Evolutionary conservation across 2,797 vertebrate species (phyloP).

Genomic region (Hippocampus kuda): DNA sequence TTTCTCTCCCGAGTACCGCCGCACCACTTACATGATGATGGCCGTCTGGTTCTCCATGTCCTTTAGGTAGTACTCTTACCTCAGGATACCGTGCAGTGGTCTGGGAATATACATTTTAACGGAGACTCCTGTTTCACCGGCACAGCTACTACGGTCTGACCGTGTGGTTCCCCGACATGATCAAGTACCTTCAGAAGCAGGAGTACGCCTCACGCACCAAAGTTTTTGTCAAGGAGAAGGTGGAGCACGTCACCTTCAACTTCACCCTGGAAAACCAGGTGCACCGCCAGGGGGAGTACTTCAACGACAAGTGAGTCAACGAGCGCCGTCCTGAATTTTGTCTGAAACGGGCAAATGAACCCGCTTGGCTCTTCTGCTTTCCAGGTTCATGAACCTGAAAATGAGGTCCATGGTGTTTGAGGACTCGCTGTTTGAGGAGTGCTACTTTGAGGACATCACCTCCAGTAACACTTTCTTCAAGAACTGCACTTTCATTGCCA

Average conservation of each 20-base stretch:
- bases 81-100: too few relatives aligned
- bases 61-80: slow-evolving; percentile 74
- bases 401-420: slow-evolving; percentile 93
- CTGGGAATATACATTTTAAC: not conserved
- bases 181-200: slow-evolving; percentile 88
- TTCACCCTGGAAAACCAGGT: slow-evolving; percentile 97
- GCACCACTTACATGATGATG: slow-evolving; percentile 97
- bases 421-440: slow-evolving; percentile 91
- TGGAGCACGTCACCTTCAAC: slow-evolving; percentile 92
- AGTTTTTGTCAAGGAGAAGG: slow-evolving; percentile 81
- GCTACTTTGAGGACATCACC: slow-evolving; percentile 93
- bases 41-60: slow-evolving; percentile 98
- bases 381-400: slow-evolving; percentile 87
- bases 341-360: not conserved
- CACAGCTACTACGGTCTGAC: slow-evolving; percentile 92
- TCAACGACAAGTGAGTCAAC: slow-evolving; percentile 85
- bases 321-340: not conserved
- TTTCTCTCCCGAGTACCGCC: slow-evolving; percentile 81
- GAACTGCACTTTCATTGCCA: slow-evolving; percentile 93
- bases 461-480: slow-evolving; percentile 96
- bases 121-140: not conserved
- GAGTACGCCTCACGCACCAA: slow-evolving; percentile 87
- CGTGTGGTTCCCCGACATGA: slow-evolving; percentile 98
- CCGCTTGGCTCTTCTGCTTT: not conserved
- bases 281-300: slow-evolving; percentile 87